Evolutionary conservation across 2,797 vertebrate genomes (phyloP), one percentile per base, ranked within the genome.

Genomic region (Alfaro cultratus): DNA sequence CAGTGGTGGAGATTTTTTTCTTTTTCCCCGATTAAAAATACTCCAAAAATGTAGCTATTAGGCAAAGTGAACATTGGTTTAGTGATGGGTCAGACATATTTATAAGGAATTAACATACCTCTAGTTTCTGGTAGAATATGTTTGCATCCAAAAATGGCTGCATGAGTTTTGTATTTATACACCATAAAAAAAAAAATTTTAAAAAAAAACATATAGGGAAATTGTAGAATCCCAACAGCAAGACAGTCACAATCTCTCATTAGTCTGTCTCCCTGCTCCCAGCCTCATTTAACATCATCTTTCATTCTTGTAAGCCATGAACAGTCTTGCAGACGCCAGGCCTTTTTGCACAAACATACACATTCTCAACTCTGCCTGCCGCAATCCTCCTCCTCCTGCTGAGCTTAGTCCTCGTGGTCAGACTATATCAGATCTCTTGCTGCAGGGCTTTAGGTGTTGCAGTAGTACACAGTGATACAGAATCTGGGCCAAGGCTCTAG

Each of bases 361-460:
- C 60, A 80, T 31, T 67, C 84, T 83, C 79, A 81, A 53, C 34
- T 77, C 36, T 43, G 78, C 80, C 76, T 80, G 13, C 62, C 43
- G 41, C 75, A 21, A 41, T 46, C 29, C 16, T 78, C 41, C 34
- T 36, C 23, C 41, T 43, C 13, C 41, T 70, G 23, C 77, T 83
- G 34, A 77, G 76, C 77, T 62, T 34, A 55, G 74, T 74, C 53
- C 43, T 62, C 39, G 62, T 71, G 80, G 81, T 82, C 81, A 76
- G 86, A 88, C 76, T 77, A 55, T 78, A 84, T 91, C 78, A 76
- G 75, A 83, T 92, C 39, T 55, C 78, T 75, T 64, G 46, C 79
- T 83, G 75, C 76, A 79, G 75, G 73, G 80, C 75, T 82, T 86
- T 26, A 76, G 81, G 34, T 77, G 41, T 39, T 86, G n/a, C 75